Conservation (phyloP, 2,888 invertebrate species). For the Phyto melanocephala region DNA sequence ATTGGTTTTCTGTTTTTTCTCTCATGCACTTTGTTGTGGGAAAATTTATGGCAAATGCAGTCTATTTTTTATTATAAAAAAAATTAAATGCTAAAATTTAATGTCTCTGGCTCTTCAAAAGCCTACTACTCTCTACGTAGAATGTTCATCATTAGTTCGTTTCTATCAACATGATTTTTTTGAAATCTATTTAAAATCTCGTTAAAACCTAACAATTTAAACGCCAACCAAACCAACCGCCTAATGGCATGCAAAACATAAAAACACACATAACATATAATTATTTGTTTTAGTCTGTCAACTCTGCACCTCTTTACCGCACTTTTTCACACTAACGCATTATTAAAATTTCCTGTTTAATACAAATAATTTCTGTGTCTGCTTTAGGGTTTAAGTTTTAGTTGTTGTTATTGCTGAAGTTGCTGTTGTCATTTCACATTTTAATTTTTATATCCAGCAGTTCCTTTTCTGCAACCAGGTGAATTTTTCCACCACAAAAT, state of each 20-base stretch:
- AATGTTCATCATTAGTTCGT: not conserved
- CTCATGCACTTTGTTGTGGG: not conserved
- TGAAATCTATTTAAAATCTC: constrained; percentile 44
- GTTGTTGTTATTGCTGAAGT: not conserved
- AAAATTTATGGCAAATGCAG: constrained; percentile 52
- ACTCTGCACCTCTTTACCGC: not conserved
- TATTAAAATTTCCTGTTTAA: not conserved
- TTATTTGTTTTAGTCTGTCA: not conserved
- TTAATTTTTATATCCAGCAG: constrained; percentile 43
- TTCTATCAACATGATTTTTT: constrained; percentile 38
- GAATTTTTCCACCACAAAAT: constrained; percentile 49
- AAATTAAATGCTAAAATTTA: constrained; percentile 38
- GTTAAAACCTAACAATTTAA: constrained; percentile 27
- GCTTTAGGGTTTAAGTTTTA: constrained; percentile 22
- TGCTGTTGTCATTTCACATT: not conserved
- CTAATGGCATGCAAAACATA: constrained; percentile 51
- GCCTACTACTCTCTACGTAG: not conserved
- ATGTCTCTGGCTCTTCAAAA: not conserved
- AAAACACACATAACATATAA: constrained; percentile 14
- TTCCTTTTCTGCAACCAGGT: constrained; percentile 26
- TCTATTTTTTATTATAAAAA: constrained; percentile 14
- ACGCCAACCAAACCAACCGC: constrained; percentile 35
- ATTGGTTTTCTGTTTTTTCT: constrained; percentile 1
- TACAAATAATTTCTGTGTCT: not conserved
- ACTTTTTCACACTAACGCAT: not conserved